phyloP scores from a whole-genome alignment of 2,797 vertebrate genomes.

The Triplophysa bombifrons region DNA sequence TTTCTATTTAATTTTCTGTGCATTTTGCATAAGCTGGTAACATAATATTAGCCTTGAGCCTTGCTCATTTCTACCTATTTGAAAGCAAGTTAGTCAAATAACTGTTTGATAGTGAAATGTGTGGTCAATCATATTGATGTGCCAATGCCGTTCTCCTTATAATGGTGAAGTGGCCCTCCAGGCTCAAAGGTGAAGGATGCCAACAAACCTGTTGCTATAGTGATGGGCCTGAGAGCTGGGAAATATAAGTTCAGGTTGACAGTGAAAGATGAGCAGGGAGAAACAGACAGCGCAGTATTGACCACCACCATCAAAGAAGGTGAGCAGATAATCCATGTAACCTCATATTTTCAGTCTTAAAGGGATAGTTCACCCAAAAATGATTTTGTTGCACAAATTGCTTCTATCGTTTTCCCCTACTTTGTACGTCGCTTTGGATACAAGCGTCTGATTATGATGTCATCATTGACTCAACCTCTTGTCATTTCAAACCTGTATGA shows the following conservation, averaged over 20 bases:
- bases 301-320: conserved; percentile 82
- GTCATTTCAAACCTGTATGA: no score
- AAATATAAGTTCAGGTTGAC: conserved; percentile 83
- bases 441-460: no score
- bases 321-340: conserved; percentile 62
- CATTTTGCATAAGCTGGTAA: no score
- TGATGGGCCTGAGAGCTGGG: conserved; percentile 78
- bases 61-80: background rate
- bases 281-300: conserved; percentile 75
- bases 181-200: conserved; percentile 75
- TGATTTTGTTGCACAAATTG: no score
- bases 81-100: background rate
- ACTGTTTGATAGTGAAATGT: background rate
- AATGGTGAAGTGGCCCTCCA: conserved; percentile 79
- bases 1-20: background rate
- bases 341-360: background rate
- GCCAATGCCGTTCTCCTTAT: conserved; percentile 19
- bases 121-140: conserved; percentile 5
- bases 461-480: no score
- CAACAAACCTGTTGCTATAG: conserved; percentile 78
- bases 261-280: conserved; percentile 82
- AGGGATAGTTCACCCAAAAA: no score
- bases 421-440: no score
- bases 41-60: background rate
- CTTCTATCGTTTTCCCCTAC: no score